These are phyloP conservation scores for Colletes collaris DNA, from an alignment of 2,888 invertebrate species.

Conservation along the genomic window DNA sequence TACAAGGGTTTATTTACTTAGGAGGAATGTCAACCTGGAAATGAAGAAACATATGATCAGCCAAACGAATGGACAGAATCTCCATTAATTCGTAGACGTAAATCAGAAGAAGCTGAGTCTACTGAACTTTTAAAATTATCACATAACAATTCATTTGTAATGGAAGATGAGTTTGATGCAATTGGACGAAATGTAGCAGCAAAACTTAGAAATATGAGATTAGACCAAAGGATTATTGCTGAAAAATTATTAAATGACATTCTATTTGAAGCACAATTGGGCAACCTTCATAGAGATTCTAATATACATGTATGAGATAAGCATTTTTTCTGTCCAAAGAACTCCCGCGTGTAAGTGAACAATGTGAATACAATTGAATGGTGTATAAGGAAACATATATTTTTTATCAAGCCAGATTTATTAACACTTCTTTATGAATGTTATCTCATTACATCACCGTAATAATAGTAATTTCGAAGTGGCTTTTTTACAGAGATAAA, in stretches of 20 bases:
- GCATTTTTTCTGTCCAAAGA: conserved; percentile 10
- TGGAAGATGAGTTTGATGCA: conserved; percentile 81
- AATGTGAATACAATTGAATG: conserved; percentile 20
- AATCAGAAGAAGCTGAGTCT: conserved; percentile 74
- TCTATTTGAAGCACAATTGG: conserved; percentile 83
- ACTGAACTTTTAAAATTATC: conserved; percentile 73
- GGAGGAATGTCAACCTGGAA: conserved; percentile 74
- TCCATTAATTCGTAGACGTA: conserved; percentile 70
- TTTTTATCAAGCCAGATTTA: conserved; percentile 34
- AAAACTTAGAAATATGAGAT: conserved; percentile 82
- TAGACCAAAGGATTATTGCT: conserved; percentile 83
- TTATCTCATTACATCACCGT: conserved; percentile 23
- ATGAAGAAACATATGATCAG: conserved; percentile 74
- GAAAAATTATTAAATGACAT: conserved; percentile 83
- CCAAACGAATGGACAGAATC: conserved; percentile 73
- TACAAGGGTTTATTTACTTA: conserved; percentile 54
- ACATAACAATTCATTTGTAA: conserved; percentile 75
- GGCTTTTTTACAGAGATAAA: conserved; percentile 18
- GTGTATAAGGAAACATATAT: conserved; percentile 33
- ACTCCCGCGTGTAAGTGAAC: conserved; percentile 14
- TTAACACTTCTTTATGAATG: conserved; percentile 28
- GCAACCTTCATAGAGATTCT: conserved; percentile 82
- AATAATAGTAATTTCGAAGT: conserved; percentile 23
- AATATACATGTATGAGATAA: conserved; percentile 77
- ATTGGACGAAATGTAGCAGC: conserved; percentile 82